Conservation (phyloP, 2,888 invertebrate genomes). For the Philopedon plagiatum region DNA sequence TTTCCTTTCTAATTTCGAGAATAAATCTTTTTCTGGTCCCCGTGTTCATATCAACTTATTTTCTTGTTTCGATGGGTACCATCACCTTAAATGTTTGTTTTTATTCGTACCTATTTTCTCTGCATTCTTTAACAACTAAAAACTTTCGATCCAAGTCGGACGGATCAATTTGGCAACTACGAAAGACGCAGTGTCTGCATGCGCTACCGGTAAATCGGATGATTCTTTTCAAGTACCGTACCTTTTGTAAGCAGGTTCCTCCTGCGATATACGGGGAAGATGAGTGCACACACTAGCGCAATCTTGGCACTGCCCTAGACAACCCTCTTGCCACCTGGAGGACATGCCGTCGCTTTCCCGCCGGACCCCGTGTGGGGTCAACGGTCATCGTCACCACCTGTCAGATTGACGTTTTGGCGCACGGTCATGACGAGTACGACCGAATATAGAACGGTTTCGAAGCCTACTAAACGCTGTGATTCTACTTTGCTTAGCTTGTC, state of each 20-base stretch:
- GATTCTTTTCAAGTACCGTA: conserved; percentile 49
- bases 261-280: conserved; percentile 48
- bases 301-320: conserved; percentile 64
- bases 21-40: too few species aligned
- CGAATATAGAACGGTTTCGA: conserved; percentile 4
- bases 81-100: too few species aligned
- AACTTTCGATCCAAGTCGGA: not conserved
- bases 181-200: conserved; percentile 30
- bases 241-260: conserved; percentile 61
- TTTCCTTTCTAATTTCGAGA: too few species aligned
- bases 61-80: too few species aligned
- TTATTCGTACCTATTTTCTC: too few species aligned
- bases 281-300: conserved; percentile 61
- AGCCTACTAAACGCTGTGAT: conserved; percentile 53
- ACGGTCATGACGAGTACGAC: conserved; percentile 47
- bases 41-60: too few species aligned
- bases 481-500: conserved; percentile 12
- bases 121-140: not conserved
- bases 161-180: conserved; percentile 33
- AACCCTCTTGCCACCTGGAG: conserved; percentile 66
- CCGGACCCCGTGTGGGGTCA: conserved; percentile 50
- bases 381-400: conserved; percentile 56
- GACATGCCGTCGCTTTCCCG: conserved; percentile 60
- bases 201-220: conserved; percentile 15
- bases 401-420: conserved; percentile 43